phyloP scores from a whole-genome alignment of 2,797 vertebrate species.

The Eulemur coronatus region DNA sequence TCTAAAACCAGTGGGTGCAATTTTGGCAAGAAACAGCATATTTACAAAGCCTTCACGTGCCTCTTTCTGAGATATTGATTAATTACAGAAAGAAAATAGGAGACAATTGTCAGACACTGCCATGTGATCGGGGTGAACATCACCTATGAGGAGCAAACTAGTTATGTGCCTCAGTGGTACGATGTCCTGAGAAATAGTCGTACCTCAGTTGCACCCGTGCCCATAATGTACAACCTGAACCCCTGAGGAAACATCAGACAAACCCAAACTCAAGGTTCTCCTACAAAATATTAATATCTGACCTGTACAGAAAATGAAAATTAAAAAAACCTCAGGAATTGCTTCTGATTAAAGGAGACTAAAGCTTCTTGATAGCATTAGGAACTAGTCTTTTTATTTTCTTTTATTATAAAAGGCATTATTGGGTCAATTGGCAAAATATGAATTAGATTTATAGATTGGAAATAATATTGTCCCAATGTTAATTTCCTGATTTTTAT shows the following conservation, averaged over 20 bases:
- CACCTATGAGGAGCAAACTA: neutral
- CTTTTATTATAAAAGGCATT: neutral
- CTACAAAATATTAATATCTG: neutral
- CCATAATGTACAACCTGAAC: neutral
- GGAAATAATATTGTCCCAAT: neutral
- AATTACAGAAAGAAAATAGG: neutral
- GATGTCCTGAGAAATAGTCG: neutral
- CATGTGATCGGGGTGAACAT: neutral
- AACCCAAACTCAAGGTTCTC: neutral
- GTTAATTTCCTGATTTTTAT: constrained; percentile 22
- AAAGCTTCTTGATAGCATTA: neutral
- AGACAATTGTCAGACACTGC: neutral
- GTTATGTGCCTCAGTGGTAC: neutral
- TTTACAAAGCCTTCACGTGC: neutral
- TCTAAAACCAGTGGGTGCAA: neutral
- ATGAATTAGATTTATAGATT: neutral
- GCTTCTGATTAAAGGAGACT: neutral
- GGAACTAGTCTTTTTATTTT: neutral
- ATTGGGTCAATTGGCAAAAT: neutral
- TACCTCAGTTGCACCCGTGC: neutral
- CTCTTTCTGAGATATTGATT: neutral
- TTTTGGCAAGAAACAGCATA: neutral
- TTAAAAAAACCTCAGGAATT: neutral
- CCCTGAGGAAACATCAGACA: neutral
- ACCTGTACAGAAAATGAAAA: neutral